Percentiles rank a stretch among this genome's conserved stretches.
phyloP scores from a whole-genome alignment of 2,113 vertebrate species.

The Dasyprocta punctata region DNA sequence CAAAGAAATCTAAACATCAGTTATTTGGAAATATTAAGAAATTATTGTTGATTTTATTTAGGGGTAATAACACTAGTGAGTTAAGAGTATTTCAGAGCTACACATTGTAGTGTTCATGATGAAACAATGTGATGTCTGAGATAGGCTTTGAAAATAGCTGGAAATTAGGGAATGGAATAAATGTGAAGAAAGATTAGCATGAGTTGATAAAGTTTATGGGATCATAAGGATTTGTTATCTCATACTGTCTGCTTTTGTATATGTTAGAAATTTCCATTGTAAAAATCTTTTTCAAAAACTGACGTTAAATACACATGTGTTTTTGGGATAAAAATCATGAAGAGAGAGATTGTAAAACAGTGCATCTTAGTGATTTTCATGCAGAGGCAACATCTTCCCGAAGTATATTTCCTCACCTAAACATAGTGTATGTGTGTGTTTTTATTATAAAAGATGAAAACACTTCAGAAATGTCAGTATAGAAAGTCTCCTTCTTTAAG shows the following conservation, averaged over 20 bases:
- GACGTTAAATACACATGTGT: neutral
- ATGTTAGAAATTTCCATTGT: slow-evolving; percentile 37
- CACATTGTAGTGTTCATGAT: neutral
- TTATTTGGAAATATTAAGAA: slow-evolving; percentile 27
- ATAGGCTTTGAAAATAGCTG: slow-evolving; percentile 31
- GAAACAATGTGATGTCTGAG: neutral
- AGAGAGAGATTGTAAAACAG: neutral
- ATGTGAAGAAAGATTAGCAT: neutral
- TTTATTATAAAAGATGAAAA: slow-evolving; percentile 41
- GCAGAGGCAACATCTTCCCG: neutral
- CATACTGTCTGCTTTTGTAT: slow-evolving; percentile 8
- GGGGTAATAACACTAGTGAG: slow-evolving; percentile 1
- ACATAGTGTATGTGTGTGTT: too few relatives aligned
- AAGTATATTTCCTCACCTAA: neutral
- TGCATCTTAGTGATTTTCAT: slow-evolving; percentile 20
- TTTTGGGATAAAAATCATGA: slow-evolving; percentile 17
- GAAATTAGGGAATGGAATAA: neutral
- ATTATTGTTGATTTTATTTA: slow-evolving; percentile 48
- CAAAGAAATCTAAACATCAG: neutral
- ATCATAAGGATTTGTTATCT: neutral
- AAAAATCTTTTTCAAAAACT: slow-evolving; percentile 6
- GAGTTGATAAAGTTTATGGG: slow-evolving; percentile 13
- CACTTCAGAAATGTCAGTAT: neutral
- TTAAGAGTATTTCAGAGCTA: slow-evolving; percentile 44
- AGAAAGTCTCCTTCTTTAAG: slow-evolving; percentile 42